Evolutionary conservation across 2,888 invertebrate genomes (phyloP), one percentile per base, ranked within the genome.

Genomic region (Lycaena phlaeas): DNA sequence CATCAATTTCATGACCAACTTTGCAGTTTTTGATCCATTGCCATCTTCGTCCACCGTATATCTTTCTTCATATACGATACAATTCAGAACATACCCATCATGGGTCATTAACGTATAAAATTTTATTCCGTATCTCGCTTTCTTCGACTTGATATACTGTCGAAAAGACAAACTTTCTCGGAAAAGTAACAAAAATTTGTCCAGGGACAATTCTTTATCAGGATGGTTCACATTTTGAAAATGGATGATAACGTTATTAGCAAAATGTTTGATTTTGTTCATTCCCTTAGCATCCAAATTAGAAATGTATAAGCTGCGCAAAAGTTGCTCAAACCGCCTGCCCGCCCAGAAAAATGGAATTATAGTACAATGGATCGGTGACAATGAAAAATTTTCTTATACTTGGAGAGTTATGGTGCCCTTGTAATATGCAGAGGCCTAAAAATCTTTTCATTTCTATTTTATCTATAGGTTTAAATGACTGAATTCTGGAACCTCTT

Each of bases 81-180:
- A 22, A 38, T 47, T 49, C 25, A 47, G 26, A 9, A 51, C 40
- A 41, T 51, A 45, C 36, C 49, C 41, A 29, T 48, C 40, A 28
- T 18, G 3, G 9, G 49, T 47, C 7, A 50, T 45, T 9, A 52
- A 28, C 26, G 30, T 43, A 36, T 53, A 52, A 40, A 54, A 52
- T 40, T 55, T 53, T 25, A 52, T 50, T 1, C 55, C 52, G 40
- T 53, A 52, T 25, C 44, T 41, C 3, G 49, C 48, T 41, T 51
- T 53, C 29, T 55, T 53, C 1, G 44, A 41, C 37, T 53, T 52
- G 6, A 55, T 53, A 29, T 54, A 56, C 31, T 53, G 50, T 3
- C 53, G 36, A 38, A 52, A 55, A 5, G 34, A 31, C 10, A 55
- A 36, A 11, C 51, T 42, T 5, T 51, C 53, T 26, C 52, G 30